These are phyloP conservation scores for Alaudala cheleensis DNA, from an alignment of 2,113 vertebrate genomes.

Conservation along the genomic window DNA sequence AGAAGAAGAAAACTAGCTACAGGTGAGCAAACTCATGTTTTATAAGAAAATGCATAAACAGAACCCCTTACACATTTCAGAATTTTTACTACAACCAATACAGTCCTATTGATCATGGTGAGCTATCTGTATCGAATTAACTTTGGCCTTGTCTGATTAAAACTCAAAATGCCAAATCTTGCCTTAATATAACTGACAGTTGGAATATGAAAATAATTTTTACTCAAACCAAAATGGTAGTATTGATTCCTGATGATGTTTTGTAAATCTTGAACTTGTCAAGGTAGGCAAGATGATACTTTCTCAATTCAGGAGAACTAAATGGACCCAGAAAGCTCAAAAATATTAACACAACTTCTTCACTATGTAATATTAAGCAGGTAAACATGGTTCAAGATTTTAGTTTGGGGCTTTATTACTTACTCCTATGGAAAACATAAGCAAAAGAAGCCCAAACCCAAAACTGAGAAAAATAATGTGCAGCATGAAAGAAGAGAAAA, in stretches of 20 bases:
- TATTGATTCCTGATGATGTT: neutral
- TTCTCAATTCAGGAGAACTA: neutral
- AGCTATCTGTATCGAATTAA: neutral
- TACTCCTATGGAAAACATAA: neutral
- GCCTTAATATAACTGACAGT: neutral
- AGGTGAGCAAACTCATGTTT: neutral
- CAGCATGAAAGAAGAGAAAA: neutral
- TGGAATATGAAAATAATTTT: neutral
- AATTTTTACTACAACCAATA: neutral
- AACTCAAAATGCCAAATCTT: neutral
- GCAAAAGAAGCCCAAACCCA: neutral
- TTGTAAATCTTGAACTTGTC: neutral
- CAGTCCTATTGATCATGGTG: neutral
- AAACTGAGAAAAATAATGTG: neutral
- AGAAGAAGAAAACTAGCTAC: neutral
- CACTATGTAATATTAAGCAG: neutral
- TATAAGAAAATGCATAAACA: neutral
- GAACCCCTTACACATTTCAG: neutral
- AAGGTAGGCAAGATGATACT: neutral
- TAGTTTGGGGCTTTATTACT: neutral
- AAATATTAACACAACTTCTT: neutral
- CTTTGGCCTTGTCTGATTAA: neutral
- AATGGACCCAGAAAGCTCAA: neutral
- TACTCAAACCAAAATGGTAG: neutral
- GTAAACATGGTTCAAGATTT: neutral